These are phyloP conservation scores for Xyrauchen texanus DNA, from an alignment of 2,113 vertebrate genomes.

Conservation along the genomic window DNA sequence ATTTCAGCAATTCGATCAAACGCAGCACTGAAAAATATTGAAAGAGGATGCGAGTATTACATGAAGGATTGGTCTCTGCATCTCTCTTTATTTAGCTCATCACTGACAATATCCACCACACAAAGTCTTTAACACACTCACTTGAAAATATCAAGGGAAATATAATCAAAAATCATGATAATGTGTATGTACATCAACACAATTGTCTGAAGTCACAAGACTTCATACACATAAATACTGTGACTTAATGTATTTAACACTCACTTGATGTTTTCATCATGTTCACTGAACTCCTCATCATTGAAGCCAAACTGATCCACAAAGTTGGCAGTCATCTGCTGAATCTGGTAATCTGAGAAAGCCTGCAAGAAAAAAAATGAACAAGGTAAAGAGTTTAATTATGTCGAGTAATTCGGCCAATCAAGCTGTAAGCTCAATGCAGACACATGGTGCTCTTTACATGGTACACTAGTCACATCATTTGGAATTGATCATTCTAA, in stretches of 20 bases:
- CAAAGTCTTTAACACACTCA: too few relatives aligned
- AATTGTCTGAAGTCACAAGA: too few relatives aligned
- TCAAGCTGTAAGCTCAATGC: too few relatives aligned
- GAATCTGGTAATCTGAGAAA: conserved; percentile 97
- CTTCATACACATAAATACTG: not conserved
- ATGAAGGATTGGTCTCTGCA: too few relatives aligned
- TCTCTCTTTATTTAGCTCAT: too few relatives aligned
- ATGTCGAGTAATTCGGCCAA: too few relatives aligned
- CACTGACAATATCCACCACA: too few relatives aligned
- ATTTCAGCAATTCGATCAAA: conserved; percentile 96
- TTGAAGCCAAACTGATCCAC: conserved; percentile 98
- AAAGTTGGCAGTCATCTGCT: conserved; percentile 96
- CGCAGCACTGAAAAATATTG: conserved; percentile 77
- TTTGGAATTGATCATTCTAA: conserved; percentile 55
- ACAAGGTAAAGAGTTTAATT: not conserved
- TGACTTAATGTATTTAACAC: not conserved
- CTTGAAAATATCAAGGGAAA: too few relatives aligned
- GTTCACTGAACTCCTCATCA: conserved; percentile 94
- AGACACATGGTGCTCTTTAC: too few relatives aligned
- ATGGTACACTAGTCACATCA: too few relatives aligned
- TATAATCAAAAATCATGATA: too few relatives aligned
- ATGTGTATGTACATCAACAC: too few relatives aligned
- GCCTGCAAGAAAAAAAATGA: conserved; percentile 71
- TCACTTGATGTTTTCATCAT: conserved; percentile 94
- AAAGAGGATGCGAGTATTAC: conserved; percentile 15